Evolutionary conservation across 2,797 vertebrate genomes (phyloP).

Genomic region (Tokudaia muenninki): DNA sequence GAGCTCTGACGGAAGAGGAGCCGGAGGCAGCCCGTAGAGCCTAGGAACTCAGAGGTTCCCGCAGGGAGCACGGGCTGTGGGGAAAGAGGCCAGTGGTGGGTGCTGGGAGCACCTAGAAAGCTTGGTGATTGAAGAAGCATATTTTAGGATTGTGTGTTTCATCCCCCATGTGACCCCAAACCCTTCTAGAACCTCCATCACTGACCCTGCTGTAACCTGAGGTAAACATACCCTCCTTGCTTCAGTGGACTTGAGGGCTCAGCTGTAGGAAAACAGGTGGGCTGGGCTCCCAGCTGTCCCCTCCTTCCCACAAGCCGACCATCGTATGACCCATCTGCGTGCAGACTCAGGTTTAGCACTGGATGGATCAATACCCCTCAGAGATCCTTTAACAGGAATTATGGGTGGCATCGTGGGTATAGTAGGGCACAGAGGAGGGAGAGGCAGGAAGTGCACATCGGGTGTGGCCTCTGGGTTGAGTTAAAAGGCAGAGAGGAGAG

Average conservation of each 20-base stretch:
- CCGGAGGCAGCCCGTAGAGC: background rate
- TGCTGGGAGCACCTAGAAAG: background rate
- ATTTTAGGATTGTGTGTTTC: background rate
- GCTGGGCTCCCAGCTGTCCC: background rate
- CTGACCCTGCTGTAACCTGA: background rate
- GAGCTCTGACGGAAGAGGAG: background rate
- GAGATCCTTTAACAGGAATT: background rate
- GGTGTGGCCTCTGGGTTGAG: background rate
- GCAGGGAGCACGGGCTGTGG: rapidly evolving
- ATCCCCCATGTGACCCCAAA: background rate
- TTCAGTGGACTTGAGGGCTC: rapidly evolving
- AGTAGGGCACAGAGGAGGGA: background rate
- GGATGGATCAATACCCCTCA: background rate
- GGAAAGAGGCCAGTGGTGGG: background rate
- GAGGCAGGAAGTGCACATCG: background rate
- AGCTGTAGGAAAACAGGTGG: background rate
- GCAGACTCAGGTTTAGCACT: background rate
- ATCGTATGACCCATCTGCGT: too few species aligned
- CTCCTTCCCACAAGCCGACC: background rate
- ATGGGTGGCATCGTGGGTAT: too few species aligned
- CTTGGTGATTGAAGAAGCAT: background rate
- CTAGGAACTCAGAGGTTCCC: background rate
- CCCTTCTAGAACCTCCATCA: background rate
- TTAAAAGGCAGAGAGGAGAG: background rate
- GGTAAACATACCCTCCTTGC: too few species aligned